Percentiles rank a stretch among this genome's conserved stretches.
Evolutionary conservation across 2,113 vertebrate genomes (phyloP).

Genomic region (Rhadina sibilatrix): DNA sequence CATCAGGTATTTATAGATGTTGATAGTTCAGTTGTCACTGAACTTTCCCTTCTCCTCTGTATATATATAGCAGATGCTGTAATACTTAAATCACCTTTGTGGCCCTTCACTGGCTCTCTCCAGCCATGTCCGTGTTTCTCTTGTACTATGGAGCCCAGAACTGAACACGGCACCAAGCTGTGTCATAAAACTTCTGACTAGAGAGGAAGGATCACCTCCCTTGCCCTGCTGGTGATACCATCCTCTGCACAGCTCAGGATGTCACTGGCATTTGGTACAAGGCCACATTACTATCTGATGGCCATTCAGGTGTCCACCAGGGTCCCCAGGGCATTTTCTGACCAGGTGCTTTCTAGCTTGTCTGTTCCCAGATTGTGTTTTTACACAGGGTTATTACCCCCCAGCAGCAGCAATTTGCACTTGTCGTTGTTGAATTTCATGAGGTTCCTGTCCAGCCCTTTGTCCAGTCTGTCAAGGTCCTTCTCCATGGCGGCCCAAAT

Average conservation of each 20-base stretch:
- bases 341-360: background rate
- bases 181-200: background rate
- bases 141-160: background rate
- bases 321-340: background rate
- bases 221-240: rapidly evolving
- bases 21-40: background rate
- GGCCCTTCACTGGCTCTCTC: background rate
- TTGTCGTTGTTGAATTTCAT: background rate
- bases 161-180: background rate
- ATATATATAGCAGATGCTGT: background rate
- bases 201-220: background rate
- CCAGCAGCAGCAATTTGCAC: background rate
- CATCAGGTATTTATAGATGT: background rate
- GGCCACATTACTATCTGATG: background rate
- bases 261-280: background rate
- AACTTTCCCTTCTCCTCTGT: background rate
- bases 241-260: background rate
- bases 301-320: background rate
- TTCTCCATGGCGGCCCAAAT: background rate
- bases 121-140: background rate
- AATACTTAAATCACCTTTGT: background rate
- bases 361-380: background rate
- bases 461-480: background rate
- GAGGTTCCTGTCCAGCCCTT: background rate
- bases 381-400: background rate